Base-by-base conservation (phyloP, 2,888 invertebrate genomes). In the Polylopha cassiicola region DNA sequence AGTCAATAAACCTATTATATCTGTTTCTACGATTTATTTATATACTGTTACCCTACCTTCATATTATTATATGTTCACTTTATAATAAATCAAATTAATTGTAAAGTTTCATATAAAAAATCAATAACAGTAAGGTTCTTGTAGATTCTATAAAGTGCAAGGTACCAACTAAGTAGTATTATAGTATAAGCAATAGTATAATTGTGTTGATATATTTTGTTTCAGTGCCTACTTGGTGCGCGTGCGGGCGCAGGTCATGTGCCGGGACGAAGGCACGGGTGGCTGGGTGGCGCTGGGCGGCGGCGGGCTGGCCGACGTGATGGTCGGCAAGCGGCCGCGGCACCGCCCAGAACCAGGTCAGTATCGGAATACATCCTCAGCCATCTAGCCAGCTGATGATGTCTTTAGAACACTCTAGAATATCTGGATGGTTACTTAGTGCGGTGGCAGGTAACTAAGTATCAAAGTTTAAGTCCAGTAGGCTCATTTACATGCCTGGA, bases 171-270 rank as follows among this genome's bases (percentile, higher is more conserved):
- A 17, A 14, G 26, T 26, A 31, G n/a, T n/a, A 31, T 31, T 31
- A 31, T 22, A 10, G 14, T 22, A 37, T 37, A 43, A 37, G 43
- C 37, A 43, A 37, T 32, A 23, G 24, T 33, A 37, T 32, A 24
- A 33, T 31, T 18, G 27, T 5, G 4, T 7, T 4, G 16, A 7
- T 6, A 3, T 33, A 14, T 47, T 10, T 44, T 41, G 30, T 62
- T 89, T 20, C 88, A 95, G 95, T 92, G 93, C 91, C 88, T 93
- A 92, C 87, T 88, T 97, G 92, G 97, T 98, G 89, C 95, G 95
- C 86, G 97, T 98, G 77, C 94, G 96, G 74, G 98, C 98, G 87
- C 98, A 98, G 92, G 98, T 98, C 87, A 98, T 98, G 98, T 95
- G 94, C 73, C 91, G 98, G 77, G 98, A 98, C 90, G 98, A 98